Base-by-base conservation (phyloP, 2,113 vertebrate species). In the Sinocyclocheilus grahami region DNA sequence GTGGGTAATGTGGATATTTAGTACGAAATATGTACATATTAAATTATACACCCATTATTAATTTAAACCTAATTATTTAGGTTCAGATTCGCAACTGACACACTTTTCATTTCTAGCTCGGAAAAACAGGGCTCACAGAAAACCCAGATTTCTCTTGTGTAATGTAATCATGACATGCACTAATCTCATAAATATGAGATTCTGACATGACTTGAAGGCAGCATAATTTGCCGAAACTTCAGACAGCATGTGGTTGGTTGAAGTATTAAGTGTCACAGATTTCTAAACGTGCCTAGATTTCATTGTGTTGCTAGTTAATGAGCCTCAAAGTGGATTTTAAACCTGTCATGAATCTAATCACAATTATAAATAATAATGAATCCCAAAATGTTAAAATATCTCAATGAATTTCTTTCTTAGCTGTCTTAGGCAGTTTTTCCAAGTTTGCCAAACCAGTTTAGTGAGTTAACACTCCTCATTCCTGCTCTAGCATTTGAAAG, bases 351-450 rank as follows among this genome's bases (percentile, higher is more conserved):
- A 27, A 51, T 78, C 16, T 78, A 78, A 55, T 27, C 22, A 10
- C 51, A 55, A 75, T 46, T 75, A 46, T 22, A 75, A n/a, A 46
- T 51, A 22, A 72, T 39, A 22, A 39, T n/a, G 69, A 37, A 74
- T 18, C 11, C 10, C 74, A 27, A 55, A 33, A 53, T 53, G 5
- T 27, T 13, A 78, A 18, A 58, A n/a, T 39, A 14, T 42, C 55
- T 85, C 37, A 4, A 55, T 67, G 58, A 30, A 74, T 88, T 11
- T 22, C 67, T 86, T 79, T 78, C 85, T 11, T 22, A 78, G 10
- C 30, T 55, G 30, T 71, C 30, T 37, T 65, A 83, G 78, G 74
- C 88, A 24, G 37, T 90, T 93, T 93, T 92, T 88, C 30, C 39
- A 20, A 39, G 86, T 60, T 46, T 91, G 86, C 92, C 81, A 69